A percentile compares a stretch with the other conserved stretches of the same genome.
These are phyloP conservation scores for Aphidius ervi DNA, from an alignment of 1,140 invertebrate species.

Conservation along the genomic window DNA sequence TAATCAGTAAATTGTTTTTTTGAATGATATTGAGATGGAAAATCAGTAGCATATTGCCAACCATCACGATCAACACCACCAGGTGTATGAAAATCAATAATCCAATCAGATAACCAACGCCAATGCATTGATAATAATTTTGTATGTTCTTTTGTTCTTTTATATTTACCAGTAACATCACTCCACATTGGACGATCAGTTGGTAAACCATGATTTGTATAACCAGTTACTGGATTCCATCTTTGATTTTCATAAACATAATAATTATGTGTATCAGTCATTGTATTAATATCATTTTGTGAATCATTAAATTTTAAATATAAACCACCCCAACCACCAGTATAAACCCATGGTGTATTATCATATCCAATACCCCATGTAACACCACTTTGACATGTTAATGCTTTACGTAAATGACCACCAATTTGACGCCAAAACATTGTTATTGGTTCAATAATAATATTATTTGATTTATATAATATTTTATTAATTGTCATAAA, in stretches of 20 bases:
- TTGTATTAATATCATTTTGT: constrained; percentile 68
- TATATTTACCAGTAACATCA: constrained; percentile 75
- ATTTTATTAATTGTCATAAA: constrained; percentile 65
- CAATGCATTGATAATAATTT: constrained; percentile 81
- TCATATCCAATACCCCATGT: constrained; percentile 87
- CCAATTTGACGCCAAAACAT: constrained; percentile 81
- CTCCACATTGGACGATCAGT: constrained; percentile 90
- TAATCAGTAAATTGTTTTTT: constrained; percentile 85
- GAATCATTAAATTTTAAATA: constrained; percentile 67
- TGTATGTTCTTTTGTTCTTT: constrained; percentile 77
- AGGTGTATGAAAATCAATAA: constrained; percentile 80
- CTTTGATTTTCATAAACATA: constrained; percentile 91
- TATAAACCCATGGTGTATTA: constrained; percentile 79
- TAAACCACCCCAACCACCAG: constrained; percentile 78
- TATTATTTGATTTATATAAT: constrained; percentile 61
- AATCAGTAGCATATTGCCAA: constrained; percentile 93
- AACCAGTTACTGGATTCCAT: constrained; percentile 88
- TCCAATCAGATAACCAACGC: constrained; percentile 91
- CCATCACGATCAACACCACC: constrained; percentile 87
- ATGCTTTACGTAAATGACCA: constrained; percentile 77
- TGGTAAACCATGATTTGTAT: constrained; percentile 76
- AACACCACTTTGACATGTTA: constrained; percentile 70
- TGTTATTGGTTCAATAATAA: constrained; percentile 67
- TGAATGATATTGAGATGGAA: constrained; percentile 79
- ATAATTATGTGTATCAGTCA: constrained; percentile 79